phyloP scores from a whole-genome alignment of 1,140 invertebrate genomes.

The Drosophila murphyi region DNA sequence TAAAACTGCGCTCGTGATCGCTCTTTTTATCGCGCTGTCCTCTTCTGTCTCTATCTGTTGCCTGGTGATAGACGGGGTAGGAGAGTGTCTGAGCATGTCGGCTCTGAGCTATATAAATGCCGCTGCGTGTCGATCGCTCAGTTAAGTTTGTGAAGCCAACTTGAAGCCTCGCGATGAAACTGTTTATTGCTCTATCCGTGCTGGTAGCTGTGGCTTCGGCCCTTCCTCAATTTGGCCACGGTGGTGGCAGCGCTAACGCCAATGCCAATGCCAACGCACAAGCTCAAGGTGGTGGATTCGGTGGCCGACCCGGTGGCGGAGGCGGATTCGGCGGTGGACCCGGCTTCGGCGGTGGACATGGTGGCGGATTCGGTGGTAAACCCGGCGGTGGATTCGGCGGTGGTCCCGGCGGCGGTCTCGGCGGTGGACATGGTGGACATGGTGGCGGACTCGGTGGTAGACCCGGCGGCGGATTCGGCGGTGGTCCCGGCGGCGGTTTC shows the following conservation, averaged over 20 bases:
- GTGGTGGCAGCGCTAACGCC: conserved; percentile 20
- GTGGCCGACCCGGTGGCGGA: conserved; percentile 18
- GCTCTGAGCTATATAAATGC: conserved; percentile 46
- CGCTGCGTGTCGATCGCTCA: background rate
- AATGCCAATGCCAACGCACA: conserved; percentile 13
- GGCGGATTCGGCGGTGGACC: conserved; percentile 30
- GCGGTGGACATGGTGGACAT: conserved; percentile 17
- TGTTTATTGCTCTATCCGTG: conserved; percentile 49
- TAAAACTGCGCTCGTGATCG: conserved; percentile 12
- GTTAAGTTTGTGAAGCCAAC: conserved; percentile 43
- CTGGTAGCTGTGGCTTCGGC: conserved; percentile 55
- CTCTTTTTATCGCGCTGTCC: background rate
- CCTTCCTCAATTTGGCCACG: conserved; percentile 41
- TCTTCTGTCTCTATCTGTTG: background rate
- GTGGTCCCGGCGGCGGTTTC: conserved; percentile 2
- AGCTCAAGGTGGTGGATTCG: conserved; percentile 9
- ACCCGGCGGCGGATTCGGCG: conserved; percentile 6
- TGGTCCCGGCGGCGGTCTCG: conserved; percentile 20
- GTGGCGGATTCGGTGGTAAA: conserved; percentile 25
- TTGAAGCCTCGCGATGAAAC: conserved; percentile 53
- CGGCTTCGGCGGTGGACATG: conserved; percentile 14
- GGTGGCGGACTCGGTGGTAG: conserved; percentile 17
- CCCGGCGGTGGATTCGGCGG: conserved; percentile 21
- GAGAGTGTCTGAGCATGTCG: background rate
- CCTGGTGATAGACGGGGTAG: background rate